phyloP scores from a whole-genome alignment of 2,797 vertebrate genomes.

The Gadopsis marmoratus region DNA sequence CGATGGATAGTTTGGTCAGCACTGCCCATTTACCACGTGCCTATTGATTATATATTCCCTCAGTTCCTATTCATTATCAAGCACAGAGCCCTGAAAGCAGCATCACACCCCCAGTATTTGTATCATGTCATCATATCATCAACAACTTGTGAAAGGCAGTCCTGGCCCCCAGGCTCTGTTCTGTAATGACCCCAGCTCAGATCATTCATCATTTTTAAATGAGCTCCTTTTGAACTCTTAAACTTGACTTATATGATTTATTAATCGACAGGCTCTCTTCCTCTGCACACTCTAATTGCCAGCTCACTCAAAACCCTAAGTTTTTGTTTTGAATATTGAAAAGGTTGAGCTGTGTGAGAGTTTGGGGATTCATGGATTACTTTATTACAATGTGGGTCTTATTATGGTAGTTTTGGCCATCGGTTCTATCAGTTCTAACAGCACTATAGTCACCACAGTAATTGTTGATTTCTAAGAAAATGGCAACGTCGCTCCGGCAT shows the following conservation, averaged over 20 bases:
- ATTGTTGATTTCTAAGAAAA: too few species aligned
- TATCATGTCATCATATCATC: background rate
- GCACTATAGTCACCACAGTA: too few species aligned
- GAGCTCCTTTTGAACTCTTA: conserved; percentile 4
- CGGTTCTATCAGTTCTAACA: too few species aligned
- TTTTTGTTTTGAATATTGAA: too few species aligned
- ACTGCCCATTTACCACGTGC: background rate
- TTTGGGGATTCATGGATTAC: too few species aligned
- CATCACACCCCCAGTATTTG: background rate
- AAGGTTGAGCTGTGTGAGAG: too few species aligned
- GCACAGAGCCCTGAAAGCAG: background rate
- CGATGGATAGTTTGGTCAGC: too few species aligned
- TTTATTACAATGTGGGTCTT: too few species aligned
- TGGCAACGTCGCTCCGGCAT: too few species aligned
- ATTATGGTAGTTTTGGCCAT: too few species aligned
- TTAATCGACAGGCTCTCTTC: conserved; percentile 8
- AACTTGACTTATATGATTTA: conserved; percentile 26
- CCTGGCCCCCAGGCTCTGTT: background rate
- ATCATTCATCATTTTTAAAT: conserved; percentile 20
- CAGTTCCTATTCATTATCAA: background rate
- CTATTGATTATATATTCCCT: background rate
- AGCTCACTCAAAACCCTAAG: too few species aligned
- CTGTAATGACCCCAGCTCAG: background rate
- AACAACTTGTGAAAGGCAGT: background rate
- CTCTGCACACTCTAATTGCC: background rate